phyloP scores from a whole-genome alignment of 2,888 invertebrate genomes.

The Caenorhabditis sinica region DNA sequence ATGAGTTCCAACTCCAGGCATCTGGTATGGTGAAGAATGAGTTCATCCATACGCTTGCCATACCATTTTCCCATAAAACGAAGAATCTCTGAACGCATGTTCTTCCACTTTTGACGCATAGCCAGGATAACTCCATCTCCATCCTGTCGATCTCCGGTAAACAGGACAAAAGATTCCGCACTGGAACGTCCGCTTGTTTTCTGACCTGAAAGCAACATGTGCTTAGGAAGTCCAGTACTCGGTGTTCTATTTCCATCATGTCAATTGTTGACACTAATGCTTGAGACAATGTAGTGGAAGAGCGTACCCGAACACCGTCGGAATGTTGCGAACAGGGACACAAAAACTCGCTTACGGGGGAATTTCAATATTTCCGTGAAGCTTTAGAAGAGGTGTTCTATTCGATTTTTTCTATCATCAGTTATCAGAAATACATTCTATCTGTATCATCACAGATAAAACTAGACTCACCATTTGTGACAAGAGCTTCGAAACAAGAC shows the following conservation, averaged over 20 bases:
- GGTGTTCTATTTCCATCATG: background rate
- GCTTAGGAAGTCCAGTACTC: background rate
- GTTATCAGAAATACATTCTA: background rate
- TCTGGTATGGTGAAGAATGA: constrained; percentile 63
- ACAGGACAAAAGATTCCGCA: constrained; percentile 76
- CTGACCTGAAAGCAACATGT: constrained; percentile 31
- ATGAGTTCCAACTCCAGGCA: constrained; percentile 53
- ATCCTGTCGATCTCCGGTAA: constrained; percentile 75
- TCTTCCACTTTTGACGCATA: constrained; percentile 76
- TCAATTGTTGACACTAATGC: background rate
- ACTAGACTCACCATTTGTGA: constrained; percentile 59
- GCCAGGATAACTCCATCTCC: constrained; percentile 81
- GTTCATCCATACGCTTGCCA: constrained; percentile 64
- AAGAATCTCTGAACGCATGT: constrained; percentile 62
- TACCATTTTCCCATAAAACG: constrained; percentile 58
- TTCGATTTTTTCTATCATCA: constrained; percentile 28
- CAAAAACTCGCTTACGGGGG: constrained; percentile 49
- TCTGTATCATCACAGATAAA: background rate
- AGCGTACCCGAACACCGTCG: constrained; percentile 15
- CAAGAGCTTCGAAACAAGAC: constrained; percentile 62
- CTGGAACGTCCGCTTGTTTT: constrained; percentile 74
- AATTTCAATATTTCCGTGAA: constrained; percentile 20
- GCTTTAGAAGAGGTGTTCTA: constrained; percentile 10
- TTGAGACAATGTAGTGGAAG: constrained; percentile 1
- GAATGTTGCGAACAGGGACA: constrained; percentile 54